Base-by-base conservation (phyloP, 2,888 invertebrate species). In the Calliphora vomitoria region DNA sequence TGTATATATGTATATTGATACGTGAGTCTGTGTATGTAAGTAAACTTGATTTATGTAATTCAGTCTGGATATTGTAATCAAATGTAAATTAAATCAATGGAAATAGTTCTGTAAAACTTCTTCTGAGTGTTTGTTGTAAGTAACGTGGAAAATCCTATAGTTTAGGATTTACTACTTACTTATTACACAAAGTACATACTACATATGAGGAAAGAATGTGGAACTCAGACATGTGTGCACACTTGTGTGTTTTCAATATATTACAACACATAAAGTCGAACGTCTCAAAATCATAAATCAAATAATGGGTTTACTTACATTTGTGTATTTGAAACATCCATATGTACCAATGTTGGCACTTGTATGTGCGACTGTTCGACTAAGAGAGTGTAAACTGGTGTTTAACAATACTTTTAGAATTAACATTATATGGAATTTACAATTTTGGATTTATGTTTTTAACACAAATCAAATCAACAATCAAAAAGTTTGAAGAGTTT, bases 71-170 rank as follows among this genome's bases (percentile, higher is more conserved):
- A 25, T n/a, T 44, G 74, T 44, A 74, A 74, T 74, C 25, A 44
- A 74, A 74, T 60, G 58, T 60, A 74, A 60, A 60, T 74, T 31
- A 74, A 60, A 60, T 74, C 74, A 74, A 60, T 72, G 38, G 25
- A 58, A 55, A 41, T 44, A 6, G 44, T 60, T 60, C 11, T 11
- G 31, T 44, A 44, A 31, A 60, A 53, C 31, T 72, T 72, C 0
- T 10, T 47, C 47, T 25, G 1, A 25, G 20, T 31, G 20, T 60
- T 47, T 44, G n/a, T 60, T 44, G 44, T 60, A 74, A 25, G 25
- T 47, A 47, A 60, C 44, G 44, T 31, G 15, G 15, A 44, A 44
- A 18, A n/a, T 8, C 11, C n/a, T 31, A 47, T 62, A 58, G 3
- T 58, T 72, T 72, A 20, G 13, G 31, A 58, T 4, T 58, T 35